Evolutionary conservation across 2,888 invertebrate species (phyloP), one percentile per base, ranked within the genome.

Genomic region (Philhelius pedissequus): DNA sequence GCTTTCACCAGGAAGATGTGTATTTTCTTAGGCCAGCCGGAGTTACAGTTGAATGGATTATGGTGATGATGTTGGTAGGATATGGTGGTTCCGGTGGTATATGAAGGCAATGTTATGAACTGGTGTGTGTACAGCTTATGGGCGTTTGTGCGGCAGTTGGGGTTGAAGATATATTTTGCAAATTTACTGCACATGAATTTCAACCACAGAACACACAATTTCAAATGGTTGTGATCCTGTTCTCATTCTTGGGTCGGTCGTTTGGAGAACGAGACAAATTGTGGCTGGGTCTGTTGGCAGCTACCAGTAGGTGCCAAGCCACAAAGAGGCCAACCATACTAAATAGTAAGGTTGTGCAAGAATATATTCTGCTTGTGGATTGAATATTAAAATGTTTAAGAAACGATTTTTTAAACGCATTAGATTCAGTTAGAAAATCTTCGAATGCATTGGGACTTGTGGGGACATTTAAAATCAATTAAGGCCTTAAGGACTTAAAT

Each of bases 141-240:
- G 58, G 27, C n/a, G 18, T 54, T 56, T 27, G 35, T 27, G 18
- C 3, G 32, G 27, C 13, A 15, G 15, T 40, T 35, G 35, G 32
- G 48, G 52, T 50, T 52, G 60, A 18, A 32, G 15, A 64, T 62
- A 76, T 77, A 81, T 81, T 77, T 81, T 66, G 43, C 32, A 69
- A 78, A 82, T 78, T 78, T 82, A 82, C 78, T 73, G 78, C 80
- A 50, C 75, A 70, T 69, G 69, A 69, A 80, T 74, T 74, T 60
- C 25, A 18, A 38, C 58, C 30, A 30, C 35, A 56, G 7, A 18
- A 58, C 40, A 18, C 35, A 62, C 73, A 68, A 73, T 77, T 68
- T 82, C 77, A 82, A 82, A 71, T 62, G 54, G 69, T 69, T 60
- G 32, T 68, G 58, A 79, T 74, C 74, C 79, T 68, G 66, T 40